phyloP scores from a whole-genome alignment of 2,888 invertebrate species.

The Scaptomyza parva region DNA sequence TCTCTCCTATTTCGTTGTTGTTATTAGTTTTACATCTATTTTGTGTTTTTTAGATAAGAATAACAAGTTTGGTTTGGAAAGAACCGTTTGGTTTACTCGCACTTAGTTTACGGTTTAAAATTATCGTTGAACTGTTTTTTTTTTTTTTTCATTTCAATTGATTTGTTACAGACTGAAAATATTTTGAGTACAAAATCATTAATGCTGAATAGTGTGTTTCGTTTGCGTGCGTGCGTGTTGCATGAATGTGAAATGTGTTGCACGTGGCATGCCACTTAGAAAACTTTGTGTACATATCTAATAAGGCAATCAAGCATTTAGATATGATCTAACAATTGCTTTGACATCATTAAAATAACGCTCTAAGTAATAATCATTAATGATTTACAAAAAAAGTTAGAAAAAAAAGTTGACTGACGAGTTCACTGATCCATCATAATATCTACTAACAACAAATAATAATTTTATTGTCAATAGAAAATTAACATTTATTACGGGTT shows the following conservation, averaged over 20 bases:
- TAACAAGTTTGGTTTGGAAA: neutral
- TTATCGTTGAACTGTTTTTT: neutral
- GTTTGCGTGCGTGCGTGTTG: too few relatives aligned
- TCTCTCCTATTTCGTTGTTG: slow-evolving; percentile 2
- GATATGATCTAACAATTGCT: neutral
- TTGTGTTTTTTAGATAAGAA: neutral
- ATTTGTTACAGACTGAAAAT: too few relatives aligned
- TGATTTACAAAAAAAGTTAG: neutral
- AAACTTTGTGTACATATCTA: slow-evolving; percentile 2
- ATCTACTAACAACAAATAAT: neutral
- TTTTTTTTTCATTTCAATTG: too few relatives aligned
- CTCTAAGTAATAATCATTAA: neutral
- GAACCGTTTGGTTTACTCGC: neutral
- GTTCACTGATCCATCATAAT: neutral
- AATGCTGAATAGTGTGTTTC: slow-evolving; percentile 48
- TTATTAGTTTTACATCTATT: neutral
- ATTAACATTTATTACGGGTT: neutral
- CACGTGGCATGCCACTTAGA: slow-evolving; percentile 21
- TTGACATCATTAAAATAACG: neutral
- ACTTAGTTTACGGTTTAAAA: neutral
- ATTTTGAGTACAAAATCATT: slow-evolving; percentile 43
- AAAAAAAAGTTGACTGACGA: slow-evolving; percentile 8
- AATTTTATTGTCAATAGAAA: neutral
- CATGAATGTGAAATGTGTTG: slow-evolving; percentile 18
- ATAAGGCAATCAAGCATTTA: neutral